Evolutionary conservation across 35 echinoderm and acorn worm species (phyloP).

Genomic region (Acanthaster planci): DNA sequence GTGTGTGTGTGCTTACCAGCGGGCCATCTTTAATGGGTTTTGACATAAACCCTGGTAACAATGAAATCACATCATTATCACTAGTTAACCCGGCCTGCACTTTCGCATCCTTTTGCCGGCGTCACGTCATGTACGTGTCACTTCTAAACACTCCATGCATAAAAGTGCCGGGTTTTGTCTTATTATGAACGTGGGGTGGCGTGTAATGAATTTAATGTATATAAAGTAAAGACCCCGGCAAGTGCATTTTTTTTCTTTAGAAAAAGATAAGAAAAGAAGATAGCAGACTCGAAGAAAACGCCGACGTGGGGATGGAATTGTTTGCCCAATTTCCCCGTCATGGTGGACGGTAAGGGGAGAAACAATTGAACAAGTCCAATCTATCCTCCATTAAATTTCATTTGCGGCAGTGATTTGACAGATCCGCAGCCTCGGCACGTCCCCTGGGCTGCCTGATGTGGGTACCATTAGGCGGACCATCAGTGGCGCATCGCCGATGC

Average conservation of each 20-base stretch:
- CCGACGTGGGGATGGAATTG: constrained; percentile 9
- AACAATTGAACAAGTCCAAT: constrained; percentile 20
- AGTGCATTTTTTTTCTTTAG: no score
- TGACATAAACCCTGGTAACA: not conserved
- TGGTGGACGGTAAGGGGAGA: not conserved
- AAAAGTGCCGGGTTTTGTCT: not conserved
- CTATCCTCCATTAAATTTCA: constrained; percentile 32
- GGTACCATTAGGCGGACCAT: not conserved
- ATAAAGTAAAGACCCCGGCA: not conserved
- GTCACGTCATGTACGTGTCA: not conserved
- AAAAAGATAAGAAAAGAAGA: not conserved
- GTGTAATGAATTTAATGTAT: constrained; percentile 16
- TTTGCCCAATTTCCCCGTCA: constrained; percentile 30
- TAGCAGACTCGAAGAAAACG: not conserved
- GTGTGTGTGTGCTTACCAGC: no score
- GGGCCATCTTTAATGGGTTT: not conserved
- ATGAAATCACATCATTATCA: constrained; percentile 1
- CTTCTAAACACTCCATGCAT: not conserved
- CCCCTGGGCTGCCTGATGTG: not conserved
- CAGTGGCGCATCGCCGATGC: not conserved
- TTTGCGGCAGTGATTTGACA: constrained; percentile 28
- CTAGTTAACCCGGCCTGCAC: not conserved
- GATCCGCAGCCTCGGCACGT: not conserved
- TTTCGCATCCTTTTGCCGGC: not conserved
- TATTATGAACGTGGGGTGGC: constrained; percentile 5